Conservation (phyloP, 37 sponge, comb jelly and placozoan genomes). For the Oscarella lobularis region DNA sequence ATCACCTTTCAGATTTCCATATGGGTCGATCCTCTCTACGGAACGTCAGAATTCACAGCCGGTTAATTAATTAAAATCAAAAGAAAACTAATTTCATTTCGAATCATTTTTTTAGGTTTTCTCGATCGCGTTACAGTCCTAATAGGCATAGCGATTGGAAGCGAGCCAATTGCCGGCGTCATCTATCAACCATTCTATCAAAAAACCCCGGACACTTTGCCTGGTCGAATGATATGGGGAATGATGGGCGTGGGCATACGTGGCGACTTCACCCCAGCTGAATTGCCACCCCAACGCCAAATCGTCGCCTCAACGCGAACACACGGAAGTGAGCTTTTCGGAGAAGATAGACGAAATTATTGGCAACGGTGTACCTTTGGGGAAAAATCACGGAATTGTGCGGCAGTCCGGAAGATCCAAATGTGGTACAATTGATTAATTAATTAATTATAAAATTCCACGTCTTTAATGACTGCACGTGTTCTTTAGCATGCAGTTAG, state of each 20-base stretch:
- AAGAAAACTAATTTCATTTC: too few species aligned
- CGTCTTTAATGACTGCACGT: too few species aligned
- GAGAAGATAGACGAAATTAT: too few species aligned
- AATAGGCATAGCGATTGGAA: slow-evolving; percentile 71
- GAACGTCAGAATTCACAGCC: slow-evolving; percentile 89
- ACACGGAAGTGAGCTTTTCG: slow-evolving; percentile 34
- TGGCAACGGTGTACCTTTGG: too few species aligned
- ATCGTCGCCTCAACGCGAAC: slow-evolving; percentile 33
- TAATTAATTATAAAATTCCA: too few species aligned
- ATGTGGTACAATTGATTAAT: too few species aligned
- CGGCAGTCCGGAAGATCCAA: too few species aligned
- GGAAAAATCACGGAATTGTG: too few species aligned
- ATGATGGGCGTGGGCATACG: slow-evolving; percentile 62
- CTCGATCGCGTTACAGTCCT: slow-evolving; percentile 78
- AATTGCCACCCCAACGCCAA: slow-evolving; percentile 7
- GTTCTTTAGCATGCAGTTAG: too few species aligned
- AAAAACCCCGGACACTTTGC: slow-evolving; percentile 1
- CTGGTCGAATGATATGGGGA: slow-evolving; percentile 80
- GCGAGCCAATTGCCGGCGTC: slow-evolving; percentile 74
- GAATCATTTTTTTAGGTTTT: slow-evolving; percentile 24
- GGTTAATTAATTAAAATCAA: too few species aligned
- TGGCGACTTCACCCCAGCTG: slow-evolving; percentile 17
- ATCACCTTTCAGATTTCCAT: slow-evolving; percentile 59
- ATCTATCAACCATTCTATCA: slow-evolving; percentile 79
- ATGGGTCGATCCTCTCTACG: slow-evolving; percentile 98